A percentile compares a stretch with the other conserved stretches of the same genome.
Conservation (phyloP, 2,797 vertebrate genomes). For the Lates japonicus region DNA sequence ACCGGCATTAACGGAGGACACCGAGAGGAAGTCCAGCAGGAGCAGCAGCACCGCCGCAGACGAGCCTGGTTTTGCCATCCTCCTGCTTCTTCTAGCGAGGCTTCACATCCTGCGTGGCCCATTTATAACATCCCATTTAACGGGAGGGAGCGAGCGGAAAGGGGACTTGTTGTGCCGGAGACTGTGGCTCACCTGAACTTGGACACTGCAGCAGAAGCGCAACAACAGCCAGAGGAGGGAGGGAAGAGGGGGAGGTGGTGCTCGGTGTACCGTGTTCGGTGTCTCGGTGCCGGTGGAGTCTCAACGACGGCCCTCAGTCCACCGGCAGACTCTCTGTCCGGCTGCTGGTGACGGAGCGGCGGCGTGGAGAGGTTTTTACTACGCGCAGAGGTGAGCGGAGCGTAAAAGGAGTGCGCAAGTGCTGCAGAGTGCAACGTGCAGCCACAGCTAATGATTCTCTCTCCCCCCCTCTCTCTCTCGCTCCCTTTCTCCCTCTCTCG, state of each 20-base stretch:
- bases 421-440: conserved; percentile 77
- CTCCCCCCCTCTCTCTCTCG: conserved; percentile 36
- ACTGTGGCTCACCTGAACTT: conserved; percentile 61
- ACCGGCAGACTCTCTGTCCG: conserved; percentile 1
- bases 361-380: conserved; percentile 41
- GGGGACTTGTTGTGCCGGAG: conserved; percentile 65
- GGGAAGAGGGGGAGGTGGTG: not conserved
- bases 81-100: conserved; percentile 82
- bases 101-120: conserved; percentile 85
- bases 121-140: conserved; percentile 80
- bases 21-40: conserved; percentile 80
- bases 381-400: conserved; percentile 50
- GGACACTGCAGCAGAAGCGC: conserved; percentile 67
- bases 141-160: conserved; percentile 57
- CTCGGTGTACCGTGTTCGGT: not conserved
- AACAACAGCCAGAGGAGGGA: conserved; percentile 28
- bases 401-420: conserved; percentile 59
- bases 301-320: conserved; percentile 21
- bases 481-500: not conserved
- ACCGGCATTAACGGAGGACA: conserved; percentile 85
- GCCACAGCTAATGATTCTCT: conserved; percentile 31
- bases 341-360: conserved; percentile 32
- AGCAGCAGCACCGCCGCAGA: conserved; percentile 78
- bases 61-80: conserved; percentile 82
- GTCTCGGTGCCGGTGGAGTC: conserved; percentile 18